Percentiles rank a stretch among this genome's conserved stretches.
Conservation (phyloP, 2,113 vertebrate genomes). For the Psettodes erumei region DNA sequence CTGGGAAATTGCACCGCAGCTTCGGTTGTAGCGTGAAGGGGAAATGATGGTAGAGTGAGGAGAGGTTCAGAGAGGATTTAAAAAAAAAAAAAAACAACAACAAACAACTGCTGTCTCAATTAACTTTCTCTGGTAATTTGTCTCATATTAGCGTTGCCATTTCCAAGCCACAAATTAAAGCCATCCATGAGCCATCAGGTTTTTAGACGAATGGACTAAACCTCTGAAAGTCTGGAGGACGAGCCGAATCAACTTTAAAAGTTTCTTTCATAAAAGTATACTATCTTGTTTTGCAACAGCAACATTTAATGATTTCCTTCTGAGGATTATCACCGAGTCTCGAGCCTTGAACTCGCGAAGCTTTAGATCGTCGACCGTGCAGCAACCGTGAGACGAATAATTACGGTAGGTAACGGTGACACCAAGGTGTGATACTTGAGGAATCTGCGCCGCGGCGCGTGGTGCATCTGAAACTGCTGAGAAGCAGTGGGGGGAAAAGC, state of each 20-base stretch:
- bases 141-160: constrained; percentile 67
- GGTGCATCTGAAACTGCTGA: constrained; percentile 29
- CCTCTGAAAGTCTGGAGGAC: constrained; percentile 35
- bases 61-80: not conserved
- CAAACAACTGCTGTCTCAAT: too few species aligned
- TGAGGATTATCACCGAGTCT: not conserved
- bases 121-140: constrained; percentile 56
- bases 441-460: constrained; percentile 6
- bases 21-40: constrained; percentile 40
- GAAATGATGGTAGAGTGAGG: not conserved
- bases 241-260: constrained; percentile 40
- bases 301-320: constrained; percentile 5
- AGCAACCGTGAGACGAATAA: constrained; percentile 8
- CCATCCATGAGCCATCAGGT: constrained; percentile 53
- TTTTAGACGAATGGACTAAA: constrained; percentile 47
- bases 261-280: constrained; percentile 31
- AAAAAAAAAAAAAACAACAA: not conserved
- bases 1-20: constrained; percentile 48
- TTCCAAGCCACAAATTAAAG: constrained; percentile 58
- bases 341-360: constrained; percentile 14
- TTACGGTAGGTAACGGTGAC: not conserved
- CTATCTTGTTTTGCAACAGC: constrained; percentile 23
- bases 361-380: not conserved
- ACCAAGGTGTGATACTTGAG: constrained; percentile 32
- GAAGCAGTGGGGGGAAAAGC: constrained; percentile 38